A percentile compares a stretch with the other conserved stretches of the same genome.
phyloP scores from a whole-genome alignment of 2,888 invertebrate species.

The Dinocampus coccinellae region DNA sequence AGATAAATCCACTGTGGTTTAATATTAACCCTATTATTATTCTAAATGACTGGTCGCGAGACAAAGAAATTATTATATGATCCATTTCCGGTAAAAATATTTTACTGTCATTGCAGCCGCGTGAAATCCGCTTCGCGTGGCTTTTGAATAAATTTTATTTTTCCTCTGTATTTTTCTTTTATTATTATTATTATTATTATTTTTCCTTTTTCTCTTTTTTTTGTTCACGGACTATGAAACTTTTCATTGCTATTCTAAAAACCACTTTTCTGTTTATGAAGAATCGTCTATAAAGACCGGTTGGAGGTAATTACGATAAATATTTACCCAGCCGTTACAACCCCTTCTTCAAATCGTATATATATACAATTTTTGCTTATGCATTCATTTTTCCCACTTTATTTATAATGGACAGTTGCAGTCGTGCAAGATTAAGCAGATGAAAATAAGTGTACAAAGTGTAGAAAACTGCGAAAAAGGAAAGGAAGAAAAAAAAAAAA shows the following conservation, averaged over 20 bases:
- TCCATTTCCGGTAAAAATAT: conserved; percentile 54
- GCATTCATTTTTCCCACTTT: background rate
- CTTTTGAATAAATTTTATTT: conserved; percentile 19
- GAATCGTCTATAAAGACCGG: conserved; percentile 39
- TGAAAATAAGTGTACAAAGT: background rate
- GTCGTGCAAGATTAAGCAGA: conserved; percentile 5
- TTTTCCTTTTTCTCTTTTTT: background rate
- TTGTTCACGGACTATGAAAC: background rate
- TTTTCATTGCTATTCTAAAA: background rate
- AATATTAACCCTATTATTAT: conserved; percentile 62
- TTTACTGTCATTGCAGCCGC: conserved; percentile 32
- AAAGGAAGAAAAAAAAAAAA: conserved; percentile 39
- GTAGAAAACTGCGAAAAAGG: conserved; percentile 39
- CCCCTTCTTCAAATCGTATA: conserved; percentile 54
- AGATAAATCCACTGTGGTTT: conserved; percentile 32
- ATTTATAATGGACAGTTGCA: background rate
- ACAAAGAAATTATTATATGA: conserved; percentile 20
- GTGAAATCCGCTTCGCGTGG: conserved; percentile 42
- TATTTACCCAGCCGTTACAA: conserved; percentile 67
- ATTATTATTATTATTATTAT: no score
- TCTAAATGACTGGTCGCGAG: conserved; percentile 56
- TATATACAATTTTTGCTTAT: background rate
- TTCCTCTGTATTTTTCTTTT: no score
- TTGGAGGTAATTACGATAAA: conserved; percentile 66
- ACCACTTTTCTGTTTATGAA: conserved; percentile 4